Percentiles rank a stretch among this genome's conserved stretches.
phyloP scores from a whole-genome alignment of 2,797 vertebrate genomes.

The Trachops cirrhosus region DNA sequence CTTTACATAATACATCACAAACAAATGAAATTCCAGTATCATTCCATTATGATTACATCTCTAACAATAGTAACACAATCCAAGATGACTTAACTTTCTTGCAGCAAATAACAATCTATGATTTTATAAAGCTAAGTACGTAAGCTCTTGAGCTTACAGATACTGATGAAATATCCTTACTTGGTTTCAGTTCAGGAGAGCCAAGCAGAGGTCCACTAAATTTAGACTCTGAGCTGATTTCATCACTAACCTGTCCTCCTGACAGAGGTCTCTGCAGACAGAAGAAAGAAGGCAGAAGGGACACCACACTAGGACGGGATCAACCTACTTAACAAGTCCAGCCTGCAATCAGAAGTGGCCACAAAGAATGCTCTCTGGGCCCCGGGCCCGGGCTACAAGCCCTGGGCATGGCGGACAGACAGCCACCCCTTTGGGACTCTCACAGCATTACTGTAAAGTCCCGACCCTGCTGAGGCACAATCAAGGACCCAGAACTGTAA shows the following conservation, averaged over 20 bases:
- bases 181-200: slow-evolving; percentile 63
- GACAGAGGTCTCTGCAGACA: slow-evolving; percentile 61
- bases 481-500: background rate
- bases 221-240: slow-evolving; percentile 76
- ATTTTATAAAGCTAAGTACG: slow-evolving; percentile 46
- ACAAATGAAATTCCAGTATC: background rate
- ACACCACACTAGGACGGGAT: slow-evolving; percentile 37
- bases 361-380: background rate
- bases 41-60: background rate
- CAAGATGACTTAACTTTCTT: slow-evolving; percentile 3
- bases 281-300: slow-evolving; percentile 63
- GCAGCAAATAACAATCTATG: slow-evolving; percentile 1
- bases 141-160: slow-evolving; percentile 47
- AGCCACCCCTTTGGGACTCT: background rate
- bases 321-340: slow-evolving; percentile 78
- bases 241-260: slow-evolving; percentile 78
- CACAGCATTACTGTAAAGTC: background rate
- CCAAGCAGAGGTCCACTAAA: slow-evolving; percentile 72
- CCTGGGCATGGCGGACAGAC: background rate
- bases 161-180: slow-evolving; percentile 56
- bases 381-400: background rate
- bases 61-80: background rate
- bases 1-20: background rate
- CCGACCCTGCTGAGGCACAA: background rate
- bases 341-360: slow-evolving; percentile 38